Evolutionary conservation across 2,888 invertebrate genomes (phyloP).

Genomic region (Oligia strigilis): DNA sequence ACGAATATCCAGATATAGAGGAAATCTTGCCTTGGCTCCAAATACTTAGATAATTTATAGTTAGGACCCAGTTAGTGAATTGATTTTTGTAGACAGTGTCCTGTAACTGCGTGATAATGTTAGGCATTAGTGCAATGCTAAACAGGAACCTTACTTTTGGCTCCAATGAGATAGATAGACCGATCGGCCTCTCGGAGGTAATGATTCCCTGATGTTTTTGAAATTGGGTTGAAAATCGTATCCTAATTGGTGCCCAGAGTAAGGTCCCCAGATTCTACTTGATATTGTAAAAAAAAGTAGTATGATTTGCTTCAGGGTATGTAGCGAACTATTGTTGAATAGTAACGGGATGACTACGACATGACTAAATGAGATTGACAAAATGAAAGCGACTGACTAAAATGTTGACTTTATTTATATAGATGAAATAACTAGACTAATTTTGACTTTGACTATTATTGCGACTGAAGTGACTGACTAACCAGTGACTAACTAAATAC

Average conservation of each 20-base stretch:
- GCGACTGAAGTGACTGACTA: neutral
- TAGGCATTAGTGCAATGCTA: neutral
- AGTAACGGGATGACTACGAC: conserved; percentile 4
- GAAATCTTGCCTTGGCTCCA: conserved; percentile 41
- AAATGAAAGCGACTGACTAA: conserved; percentile 15
- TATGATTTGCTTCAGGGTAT: neutral
- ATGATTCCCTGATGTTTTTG: neutral
- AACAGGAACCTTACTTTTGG: neutral
- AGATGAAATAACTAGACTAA: neutral
- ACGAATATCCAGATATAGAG: conserved; percentile 11
- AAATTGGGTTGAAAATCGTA: conserved; percentile 2
- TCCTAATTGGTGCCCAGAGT: neutral
- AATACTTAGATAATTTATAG: conserved; percentile 38
- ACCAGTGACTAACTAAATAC: too few species aligned
- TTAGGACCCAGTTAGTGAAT: conserved; percentile 2
- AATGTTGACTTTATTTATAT: neutral
- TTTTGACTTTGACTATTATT: conserved; percentile 16
- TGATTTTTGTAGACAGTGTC: neutral
- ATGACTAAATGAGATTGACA: conserved; percentile 8
- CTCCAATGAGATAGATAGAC: neutral
- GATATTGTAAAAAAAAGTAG: neutral
- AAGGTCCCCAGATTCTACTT: neutral
- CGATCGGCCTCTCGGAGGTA: too few species aligned
- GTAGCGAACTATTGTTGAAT: neutral
- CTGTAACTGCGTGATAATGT: conserved; percentile 1